Base-by-base conservation (phyloP, 2,797 vertebrate genomes). In the Oceanodroma leucorhoa region DNA sequence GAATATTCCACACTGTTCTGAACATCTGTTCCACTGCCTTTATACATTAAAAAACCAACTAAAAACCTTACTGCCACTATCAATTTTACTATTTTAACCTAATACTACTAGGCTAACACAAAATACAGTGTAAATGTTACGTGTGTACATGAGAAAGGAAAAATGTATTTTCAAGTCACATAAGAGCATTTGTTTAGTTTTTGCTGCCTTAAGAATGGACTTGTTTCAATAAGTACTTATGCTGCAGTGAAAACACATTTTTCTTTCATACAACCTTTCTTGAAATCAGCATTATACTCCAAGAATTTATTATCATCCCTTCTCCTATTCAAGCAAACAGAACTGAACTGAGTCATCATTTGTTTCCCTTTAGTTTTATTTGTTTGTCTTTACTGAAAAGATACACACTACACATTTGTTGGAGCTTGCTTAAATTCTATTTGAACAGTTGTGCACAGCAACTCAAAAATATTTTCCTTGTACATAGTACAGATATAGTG, bases 11-110 rank as follows among this genome's bases (percentile, higher is more conserved):
- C 32, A 87, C 77, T 83, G 90, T 43, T 92, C 92, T 45, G 66
- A 94, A 94, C 91, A 94, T 92, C 85, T 95, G 96, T 51, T 90
- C 80, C 71, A 62, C 62, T 78, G 54, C 14, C 10, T 89, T 91
- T 57, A 64, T 19, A 67, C 19, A 27, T 70, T 32, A 5, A 64
- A 76, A 91, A 54, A 34, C 10, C 17, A 67, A 27, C 6, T 8
- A 51, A 46, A 91, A 70, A n/a, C 17, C 55, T 77, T 66, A 86
- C 41, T n/a, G 7, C 12, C n/a, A 16, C 40, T n/a, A 76, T n/a
- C 45, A 34, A 11, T 72, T 90, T 67, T 54, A 87, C 27, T 50
- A 29, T 51, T 77, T 66, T 53, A 64, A 69, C 34, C 41, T 61
- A 81, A 62, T 45, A 60, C 21, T 22, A 30, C 24, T 29, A 58